Base-by-base conservation (phyloP, 92 coral and sea anemone genomes). In the Virgularia gustaviana region DNA sequence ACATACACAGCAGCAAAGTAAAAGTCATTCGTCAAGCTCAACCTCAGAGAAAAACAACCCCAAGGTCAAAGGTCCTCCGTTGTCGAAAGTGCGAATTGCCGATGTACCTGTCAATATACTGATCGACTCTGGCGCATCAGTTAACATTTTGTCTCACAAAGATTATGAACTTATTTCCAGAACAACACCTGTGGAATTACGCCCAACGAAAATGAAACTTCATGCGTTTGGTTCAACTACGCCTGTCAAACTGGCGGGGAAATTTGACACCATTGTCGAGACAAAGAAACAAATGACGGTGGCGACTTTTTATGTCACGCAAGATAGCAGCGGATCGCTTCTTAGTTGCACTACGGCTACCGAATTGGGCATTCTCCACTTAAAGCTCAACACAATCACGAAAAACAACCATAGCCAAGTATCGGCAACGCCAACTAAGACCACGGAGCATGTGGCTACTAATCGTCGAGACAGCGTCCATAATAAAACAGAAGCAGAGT, bases 111-210 rank as follows among this genome's bases (percentile, higher is more conserved):
- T 72, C 36, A 23, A 24, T 19, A 30, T 57, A 54, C 57, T 49
- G 27, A 34, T 76, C 15, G 81, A 76, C 30, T 45, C 81, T 9
- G 81, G 81, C 31, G 81, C 81, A 10, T 35, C 74, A 23, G 81
- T 76, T 9, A 76, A 76, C 23, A 63, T 76, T 36, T 28, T 76
- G 34, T 49, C 73, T 3, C 34, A 0, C 8, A 43, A 51, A 31
- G 75, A 63, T 20, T 77, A 43, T 30, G 81, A 38, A 23, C 30
- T 20, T 24, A 11, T 73, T 25, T 15, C 49, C 45, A 55, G 29
- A 57, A 22, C 66, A 28, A 36, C 19, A 33, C 49, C 49, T 20
- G 23, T 34, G 16, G 44, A 42, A 1, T 38, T 77, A 57, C 29
- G 33, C 24, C 41, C 57, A 7, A 7, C 81, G 29, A 65, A 37